These are phyloP conservation scores for Sinopyrophorus schimmeli DNA, from an alignment of 2,888 invertebrate species.

Conservation along the genomic window DNA sequence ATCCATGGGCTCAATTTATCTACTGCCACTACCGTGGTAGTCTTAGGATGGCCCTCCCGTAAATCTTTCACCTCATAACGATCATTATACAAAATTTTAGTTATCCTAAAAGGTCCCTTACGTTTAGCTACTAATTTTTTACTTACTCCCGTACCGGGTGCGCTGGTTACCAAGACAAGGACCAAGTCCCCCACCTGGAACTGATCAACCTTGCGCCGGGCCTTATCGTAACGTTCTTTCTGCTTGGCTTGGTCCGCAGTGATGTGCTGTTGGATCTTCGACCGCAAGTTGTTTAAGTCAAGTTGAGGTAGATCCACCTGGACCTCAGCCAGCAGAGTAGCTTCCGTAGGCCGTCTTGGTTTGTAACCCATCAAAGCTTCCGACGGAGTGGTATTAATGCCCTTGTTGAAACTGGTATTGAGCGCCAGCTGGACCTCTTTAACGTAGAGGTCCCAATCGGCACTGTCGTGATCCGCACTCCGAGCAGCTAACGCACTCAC, in stretches of 20 bases:
- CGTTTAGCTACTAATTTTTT: slow-evolving; percentile 24
- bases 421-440: slow-evolving; percentile 37
- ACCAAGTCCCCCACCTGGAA: slow-evolving; percentile 18
- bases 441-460: slow-evolving; percentile 38
- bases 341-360: slow-evolving; percentile 18
- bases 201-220: slow-evolving; percentile 4
- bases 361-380: slow-evolving; percentile 35
- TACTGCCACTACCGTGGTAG: slow-evolving; percentile 16
- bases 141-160: slow-evolving; percentile 21
- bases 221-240: slow-evolving; percentile 24
- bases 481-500: slow-evolving; percentile 30
- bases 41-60: not conserved
- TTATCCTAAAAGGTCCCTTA: slow-evolving; percentile 29
- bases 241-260: slow-evolving; percentile 24
- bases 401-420: slow-evolving; percentile 34
- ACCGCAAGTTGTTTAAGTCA: slow-evolving; percentile 13
- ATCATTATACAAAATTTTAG: slow-evolving; percentile 10
- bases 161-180: slow-evolving; percentile 7
- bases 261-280: slow-evolving; percentile 17
- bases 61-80: slow-evolving; percentile 16
- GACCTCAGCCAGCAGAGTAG: slow-evolving; percentile 14
- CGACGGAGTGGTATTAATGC: slow-evolving; percentile 29
- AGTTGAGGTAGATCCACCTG: not conserved
- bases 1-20: slow-evolving; percentile 17
- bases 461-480: slow-evolving; percentile 25